These are phyloP conservation scores for Acromyrmex echinatior DNA, from an alignment of 1,140 invertebrate genomes.

Conservation along the genomic window DNA sequence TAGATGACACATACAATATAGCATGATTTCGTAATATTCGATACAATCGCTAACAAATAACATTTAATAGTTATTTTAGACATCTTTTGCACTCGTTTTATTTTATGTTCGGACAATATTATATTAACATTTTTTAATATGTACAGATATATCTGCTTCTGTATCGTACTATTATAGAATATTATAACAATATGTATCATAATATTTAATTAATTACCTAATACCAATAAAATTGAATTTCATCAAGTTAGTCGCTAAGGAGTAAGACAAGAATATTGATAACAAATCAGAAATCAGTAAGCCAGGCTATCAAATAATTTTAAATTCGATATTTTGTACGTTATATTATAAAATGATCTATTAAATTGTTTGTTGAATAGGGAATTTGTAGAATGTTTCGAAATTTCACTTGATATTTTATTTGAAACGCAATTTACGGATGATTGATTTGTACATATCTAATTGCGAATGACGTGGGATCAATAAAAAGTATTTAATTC, in stretches of 20 bases:
- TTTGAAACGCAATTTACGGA: not conserved
- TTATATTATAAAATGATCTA: not conserved
- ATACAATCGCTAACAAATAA: constrained; percentile 78
- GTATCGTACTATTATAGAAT: constrained; percentile 68
- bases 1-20: constrained; percentile 75
- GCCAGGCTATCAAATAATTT: not conserved
- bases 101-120: constrained; percentile 76
- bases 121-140: constrained; percentile 72
- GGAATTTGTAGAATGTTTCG: not conserved
- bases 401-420: not conserved
- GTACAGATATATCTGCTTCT: constrained; percentile 48
- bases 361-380: constrained; percentile 10
- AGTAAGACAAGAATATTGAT: not conserved
- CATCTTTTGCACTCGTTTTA: constrained; percentile 48
- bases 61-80: constrained; percentile 76
- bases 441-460: not conserved
- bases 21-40: constrained; percentile 72
- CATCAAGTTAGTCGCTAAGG: not conserved
- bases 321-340: constrained; percentile 7
- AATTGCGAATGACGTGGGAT: not conserved
- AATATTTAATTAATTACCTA: constrained; percentile 39
- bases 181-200: constrained; percentile 51
- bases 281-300: not conserved
- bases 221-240: not conserved
- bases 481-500: constrained; percentile 7